Evolutionary conservation across 92 coral and sea anemone genomes (phyloP).

Genomic region (Pocillopora meandrina): DNA sequence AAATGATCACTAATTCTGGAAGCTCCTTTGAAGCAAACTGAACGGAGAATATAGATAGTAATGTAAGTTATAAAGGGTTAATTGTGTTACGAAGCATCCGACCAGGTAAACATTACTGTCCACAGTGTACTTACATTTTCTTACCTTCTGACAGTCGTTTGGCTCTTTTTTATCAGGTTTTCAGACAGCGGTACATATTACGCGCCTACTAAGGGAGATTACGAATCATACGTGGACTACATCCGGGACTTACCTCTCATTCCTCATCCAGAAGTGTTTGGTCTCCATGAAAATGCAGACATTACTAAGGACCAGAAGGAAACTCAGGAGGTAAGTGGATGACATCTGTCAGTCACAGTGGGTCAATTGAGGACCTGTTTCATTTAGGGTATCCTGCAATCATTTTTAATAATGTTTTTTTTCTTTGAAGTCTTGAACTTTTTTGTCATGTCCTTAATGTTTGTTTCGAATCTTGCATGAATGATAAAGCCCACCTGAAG

Average conservation of each 20-base stretch:
- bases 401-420: no score
- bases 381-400: no score
- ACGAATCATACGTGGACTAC: constrained; percentile 91
- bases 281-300: constrained; percentile 98
- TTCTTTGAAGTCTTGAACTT: no score
- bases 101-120: no score
- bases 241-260: constrained; percentile 89
- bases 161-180: constrained; percentile 53
- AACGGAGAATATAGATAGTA: no score
- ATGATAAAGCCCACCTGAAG: no score
- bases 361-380: background rate
- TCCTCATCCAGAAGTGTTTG: constrained; percentile 98
- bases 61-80: no score
- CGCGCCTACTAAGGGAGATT: constrained; percentile 85
- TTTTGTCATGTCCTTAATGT: no score
- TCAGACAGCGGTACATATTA: constrained; percentile 94
- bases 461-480: no score
- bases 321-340: constrained; percentile 83
- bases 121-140: background rate
- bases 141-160: background rate
- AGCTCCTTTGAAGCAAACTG: no score
- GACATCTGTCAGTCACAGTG: background rate
- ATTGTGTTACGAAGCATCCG: no score
- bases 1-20: no score
- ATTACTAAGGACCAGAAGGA: constrained; percentile 99